A percentile compares a stretch with the other conserved stretches of the same genome.
phyloP scores from a whole-genome alignment of 2,797 vertebrate genomes.

The Coccyzus lansbergi region DNA sequence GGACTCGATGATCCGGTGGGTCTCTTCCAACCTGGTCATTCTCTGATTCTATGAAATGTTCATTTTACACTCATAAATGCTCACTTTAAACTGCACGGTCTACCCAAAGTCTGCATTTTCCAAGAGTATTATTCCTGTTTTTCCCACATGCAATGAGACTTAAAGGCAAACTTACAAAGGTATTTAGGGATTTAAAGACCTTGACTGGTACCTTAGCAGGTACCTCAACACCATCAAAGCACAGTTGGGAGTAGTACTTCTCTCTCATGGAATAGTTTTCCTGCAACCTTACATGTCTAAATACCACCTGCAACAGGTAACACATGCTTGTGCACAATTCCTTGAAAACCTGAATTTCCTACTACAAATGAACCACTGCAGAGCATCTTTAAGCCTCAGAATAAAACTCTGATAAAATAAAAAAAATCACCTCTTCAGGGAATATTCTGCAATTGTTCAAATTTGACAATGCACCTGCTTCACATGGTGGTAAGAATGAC shows the following conservation, averaged over 20 bases:
- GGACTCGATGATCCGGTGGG: too few relatives aligned
- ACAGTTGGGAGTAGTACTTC: neutral
- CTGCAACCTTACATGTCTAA: neutral
- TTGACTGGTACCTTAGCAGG: neutral
- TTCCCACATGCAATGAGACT: neutral
- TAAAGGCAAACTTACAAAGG: neutral
- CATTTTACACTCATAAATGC: neutral
- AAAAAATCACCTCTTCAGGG: neutral
- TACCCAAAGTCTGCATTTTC: neutral
- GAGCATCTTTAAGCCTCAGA: neutral
- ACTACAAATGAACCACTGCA: neutral
- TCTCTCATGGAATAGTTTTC: neutral
- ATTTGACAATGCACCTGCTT: neutral
- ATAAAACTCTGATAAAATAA: neutral
- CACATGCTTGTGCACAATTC: neutral
- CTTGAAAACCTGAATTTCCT: neutral
- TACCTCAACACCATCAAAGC: neutral
- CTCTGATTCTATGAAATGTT: too few relatives aligned
- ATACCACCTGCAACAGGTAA: neutral
- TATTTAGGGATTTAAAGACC: neutral
- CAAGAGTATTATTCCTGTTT: neutral
- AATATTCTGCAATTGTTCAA: neutral
- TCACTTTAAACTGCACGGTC: neutral
- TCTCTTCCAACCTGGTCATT: too few relatives aligned
- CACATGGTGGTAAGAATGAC: neutral